These are phyloP conservation scores for Ursus arctos DNA, from an alignment of 2,113 vertebrate species.

Conservation along the genomic window DNA sequence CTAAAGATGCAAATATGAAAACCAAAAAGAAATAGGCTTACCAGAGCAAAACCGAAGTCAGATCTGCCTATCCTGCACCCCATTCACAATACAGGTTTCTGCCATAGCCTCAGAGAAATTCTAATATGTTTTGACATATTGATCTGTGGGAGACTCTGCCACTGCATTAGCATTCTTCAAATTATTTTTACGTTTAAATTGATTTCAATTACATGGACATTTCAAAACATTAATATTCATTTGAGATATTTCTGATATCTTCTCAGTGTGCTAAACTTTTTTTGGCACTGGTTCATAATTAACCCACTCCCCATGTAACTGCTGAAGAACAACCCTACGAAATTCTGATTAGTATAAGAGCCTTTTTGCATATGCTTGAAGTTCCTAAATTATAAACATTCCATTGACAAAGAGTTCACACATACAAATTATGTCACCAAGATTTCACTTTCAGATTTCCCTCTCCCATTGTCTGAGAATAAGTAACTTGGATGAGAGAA, in stretches of 20 bases:
- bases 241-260: slow-evolving; percentile 80
- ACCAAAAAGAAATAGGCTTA: background rate
- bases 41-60: background rate
- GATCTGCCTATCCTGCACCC: background rate
- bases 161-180: slow-evolving; percentile 80
- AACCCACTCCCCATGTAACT: slow-evolving; percentile 77
- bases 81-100: slow-evolving; percentile 16
- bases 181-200: slow-evolving; percentile 84
- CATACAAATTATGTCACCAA: background rate
- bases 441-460: slow-evolving; percentile 14
- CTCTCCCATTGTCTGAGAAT: slow-evolving; percentile 10
- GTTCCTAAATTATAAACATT: slow-evolving; percentile 72
- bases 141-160: slow-evolving; percentile 65
- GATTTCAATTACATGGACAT: slow-evolving; percentile 83
- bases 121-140: slow-evolving; percentile 80
- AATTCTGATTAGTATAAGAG: slow-evolving; percentile 79
- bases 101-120: slow-evolving; percentile 55
- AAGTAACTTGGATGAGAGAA: background rate
- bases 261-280: slow-evolving; percentile 73
- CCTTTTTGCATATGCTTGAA: slow-evolving; percentile 71
- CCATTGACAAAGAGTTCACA: slow-evolving; percentile 62
- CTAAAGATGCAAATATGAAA: slow-evolving; percentile 61
- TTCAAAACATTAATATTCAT: slow-evolving; percentile 84
- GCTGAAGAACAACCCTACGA: slow-evolving; percentile 70
- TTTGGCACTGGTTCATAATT: slow-evolving; percentile 76